Percentiles rank a stretch among this genome's conserved stretches.
Conservation (phyloP, 2,797 vertebrate genomes). For the Valencia hispanica region DNA sequence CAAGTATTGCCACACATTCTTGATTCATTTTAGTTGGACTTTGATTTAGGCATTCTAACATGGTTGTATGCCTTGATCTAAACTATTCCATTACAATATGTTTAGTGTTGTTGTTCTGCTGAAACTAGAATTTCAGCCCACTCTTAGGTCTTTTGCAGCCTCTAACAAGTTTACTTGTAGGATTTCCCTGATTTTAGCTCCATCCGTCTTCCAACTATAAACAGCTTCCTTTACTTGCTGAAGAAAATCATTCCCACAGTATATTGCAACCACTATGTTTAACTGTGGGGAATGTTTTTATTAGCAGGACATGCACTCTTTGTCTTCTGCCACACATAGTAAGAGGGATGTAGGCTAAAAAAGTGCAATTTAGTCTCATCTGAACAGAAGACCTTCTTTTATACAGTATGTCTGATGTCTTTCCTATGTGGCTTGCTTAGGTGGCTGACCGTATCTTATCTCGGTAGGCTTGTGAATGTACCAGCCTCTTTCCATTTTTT, state of each 20-base stretch:
- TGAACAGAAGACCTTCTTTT: neutral
- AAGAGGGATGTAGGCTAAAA: neutral
- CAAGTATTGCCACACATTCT: neutral
- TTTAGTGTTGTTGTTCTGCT: neutral
- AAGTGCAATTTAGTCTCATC: neutral
- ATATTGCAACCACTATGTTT: neutral
- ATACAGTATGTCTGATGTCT: neutral
- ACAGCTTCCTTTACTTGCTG: neutral
- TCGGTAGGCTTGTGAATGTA: neutral
- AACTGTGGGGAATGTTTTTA: neutral
- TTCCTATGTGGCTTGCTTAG: neutral
- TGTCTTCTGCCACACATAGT: neutral
- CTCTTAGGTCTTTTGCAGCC: neutral
- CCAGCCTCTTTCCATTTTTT: neutral
- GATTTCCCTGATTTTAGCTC: neutral
- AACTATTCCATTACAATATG: neutral
- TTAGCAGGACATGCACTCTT: neutral
- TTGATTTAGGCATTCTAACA: neutral
- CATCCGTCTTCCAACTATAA: neutral
- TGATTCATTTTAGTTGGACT: neutral
- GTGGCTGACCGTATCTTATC: neutral
- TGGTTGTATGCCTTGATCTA: neutral
- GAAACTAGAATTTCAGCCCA: neutral
- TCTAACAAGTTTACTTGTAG: neutral
- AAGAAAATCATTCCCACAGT: neutral